These are phyloP conservation scores for Trachurus trachurus DNA, from an alignment of 2,797 vertebrate species.

Conservation along the genomic window DNA sequence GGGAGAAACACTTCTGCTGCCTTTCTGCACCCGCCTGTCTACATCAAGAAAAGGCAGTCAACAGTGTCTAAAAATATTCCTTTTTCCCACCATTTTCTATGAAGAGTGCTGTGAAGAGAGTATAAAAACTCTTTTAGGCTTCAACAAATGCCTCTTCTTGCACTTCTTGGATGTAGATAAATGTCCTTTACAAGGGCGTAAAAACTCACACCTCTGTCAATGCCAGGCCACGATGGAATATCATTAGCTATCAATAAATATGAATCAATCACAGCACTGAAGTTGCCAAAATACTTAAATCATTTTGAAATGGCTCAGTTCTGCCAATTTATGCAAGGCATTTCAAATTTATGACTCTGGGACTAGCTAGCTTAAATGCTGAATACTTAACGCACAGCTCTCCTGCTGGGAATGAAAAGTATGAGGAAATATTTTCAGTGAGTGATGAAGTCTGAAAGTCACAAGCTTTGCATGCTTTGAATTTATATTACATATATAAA, in stretches of 20 bases:
- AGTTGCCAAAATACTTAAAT: slow-evolving; percentile 36
- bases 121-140: slow-evolving; percentile 6
- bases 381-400: slow-evolving; percentile 31
- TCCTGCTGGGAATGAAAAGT: slow-evolving; percentile 27
- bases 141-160: slow-evolving; percentile 7
- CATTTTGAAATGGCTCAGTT: slow-evolving; percentile 30
- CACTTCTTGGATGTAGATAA: background rate
- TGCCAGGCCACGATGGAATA: slow-evolving; percentile 9
- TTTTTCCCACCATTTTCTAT: background rate
- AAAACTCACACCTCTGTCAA: slow-evolving; percentile 13
- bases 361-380: slow-evolving; percentile 37
- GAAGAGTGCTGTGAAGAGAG: background rate
- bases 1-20: slow-evolving; percentile 20
- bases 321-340: slow-evolving; percentile 30
- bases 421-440: background rate
- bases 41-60: slow-evolving; percentile 29
- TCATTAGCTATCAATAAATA: slow-evolving; percentile 20
- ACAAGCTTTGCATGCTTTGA: no score
- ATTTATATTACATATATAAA: no score
- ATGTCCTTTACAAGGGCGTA: background rate
- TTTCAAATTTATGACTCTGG: slow-evolving; percentile 29
- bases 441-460: no score
- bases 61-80: slow-evolving; percentile 24
- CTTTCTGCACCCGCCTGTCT: slow-evolving; percentile 26
- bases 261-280: slow-evolving; percentile 26